These are phyloP conservation scores for Phalloptychus januarius DNA, from an alignment of 2,797 vertebrate species.

Conservation along the genomic window DNA sequence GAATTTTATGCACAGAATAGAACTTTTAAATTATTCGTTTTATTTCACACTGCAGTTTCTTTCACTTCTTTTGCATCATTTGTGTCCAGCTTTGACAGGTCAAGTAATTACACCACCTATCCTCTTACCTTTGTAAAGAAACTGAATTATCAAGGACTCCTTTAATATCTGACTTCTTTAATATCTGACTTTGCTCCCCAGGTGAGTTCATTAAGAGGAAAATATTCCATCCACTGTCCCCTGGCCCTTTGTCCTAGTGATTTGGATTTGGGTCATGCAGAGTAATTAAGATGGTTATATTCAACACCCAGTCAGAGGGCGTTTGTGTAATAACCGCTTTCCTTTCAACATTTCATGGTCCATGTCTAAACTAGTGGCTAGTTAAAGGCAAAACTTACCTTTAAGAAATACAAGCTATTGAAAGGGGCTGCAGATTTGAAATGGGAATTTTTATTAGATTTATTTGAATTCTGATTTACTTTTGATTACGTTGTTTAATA, in stretches of 20 bases:
- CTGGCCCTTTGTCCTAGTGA: background rate
- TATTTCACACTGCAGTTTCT: background rate
- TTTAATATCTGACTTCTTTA: background rate
- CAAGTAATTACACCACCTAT: background rate
- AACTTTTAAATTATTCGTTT: background rate
- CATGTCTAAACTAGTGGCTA: background rate
- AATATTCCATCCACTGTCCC: background rate
- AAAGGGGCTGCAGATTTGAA: constrained; percentile 3
- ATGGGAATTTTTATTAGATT: background rate
- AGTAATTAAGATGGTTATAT: background rate
- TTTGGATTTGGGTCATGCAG: background rate
- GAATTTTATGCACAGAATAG: background rate
- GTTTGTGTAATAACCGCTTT: background rate
- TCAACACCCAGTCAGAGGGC: background rate
- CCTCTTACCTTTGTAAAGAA: background rate
- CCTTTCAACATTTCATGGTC: background rate
- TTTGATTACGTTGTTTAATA: background rate
- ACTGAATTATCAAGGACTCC: constrained; percentile 1
- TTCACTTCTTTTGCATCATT: background rate
- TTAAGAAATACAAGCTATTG: background rate
- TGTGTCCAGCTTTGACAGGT: background rate
- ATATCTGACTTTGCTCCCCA: background rate
- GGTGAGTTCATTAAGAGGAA: constrained; percentile 4
- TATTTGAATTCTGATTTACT: background rate
- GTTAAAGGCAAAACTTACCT: background rate